Base-by-base conservation (phyloP, 2,797 vertebrate genomes). In the Serranus cabrilla region DNA sequence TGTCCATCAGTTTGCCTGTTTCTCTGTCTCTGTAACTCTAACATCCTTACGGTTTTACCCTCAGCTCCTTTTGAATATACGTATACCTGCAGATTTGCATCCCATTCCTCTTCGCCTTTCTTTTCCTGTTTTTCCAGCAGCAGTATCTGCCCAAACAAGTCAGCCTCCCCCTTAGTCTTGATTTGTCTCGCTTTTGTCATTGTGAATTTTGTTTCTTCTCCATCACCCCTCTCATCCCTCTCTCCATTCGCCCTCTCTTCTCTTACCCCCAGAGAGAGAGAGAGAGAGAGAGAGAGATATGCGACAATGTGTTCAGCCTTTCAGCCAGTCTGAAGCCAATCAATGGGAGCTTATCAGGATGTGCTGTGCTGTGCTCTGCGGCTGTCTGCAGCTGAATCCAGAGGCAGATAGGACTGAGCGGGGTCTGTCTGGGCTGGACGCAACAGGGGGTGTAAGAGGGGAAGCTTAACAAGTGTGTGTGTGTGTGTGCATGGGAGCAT, bases 301-400 rank as follows among this genome's bases (percentile, higher is more conserved):
- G 78, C 40, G 84, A 91, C 86, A 87, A 89, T 85, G 82, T 66
- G 69, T 76, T 88, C 79, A 83, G 83, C 81, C 81, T 90, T 83
- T 87, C 89, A 87, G 84, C 82, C 76, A 45, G 75, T 83, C 85
- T 89, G 86, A 82, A 87, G 85, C 89, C 86, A 87, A 93, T 93
- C 90, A 90, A 87, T 88, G 78, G 73, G 16, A 74, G 81, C 85
- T 91, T 91, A 92, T 93, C 90, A 74, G 88, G 81, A 85, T 87
- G 78, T 80, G 85, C 78, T 86, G 61, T 50, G 66, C 82, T 80
- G 72, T 45, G 74, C 80, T 86, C 64, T 78, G 75, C 40, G 67
- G 81, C 78, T 84, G 80, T 87, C 81, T 85, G 78, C 83, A 74
- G 77, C 54, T 5, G 34, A 83, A 90, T 82, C 78, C 77, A 46